Percentiles rank a stretch among this genome's conserved stretches.
These are phyloP conservation scores for Premnoplex brunnescens DNA, from an alignment of 2,797 vertebrate genomes.

Conservation along the genomic window DNA sequence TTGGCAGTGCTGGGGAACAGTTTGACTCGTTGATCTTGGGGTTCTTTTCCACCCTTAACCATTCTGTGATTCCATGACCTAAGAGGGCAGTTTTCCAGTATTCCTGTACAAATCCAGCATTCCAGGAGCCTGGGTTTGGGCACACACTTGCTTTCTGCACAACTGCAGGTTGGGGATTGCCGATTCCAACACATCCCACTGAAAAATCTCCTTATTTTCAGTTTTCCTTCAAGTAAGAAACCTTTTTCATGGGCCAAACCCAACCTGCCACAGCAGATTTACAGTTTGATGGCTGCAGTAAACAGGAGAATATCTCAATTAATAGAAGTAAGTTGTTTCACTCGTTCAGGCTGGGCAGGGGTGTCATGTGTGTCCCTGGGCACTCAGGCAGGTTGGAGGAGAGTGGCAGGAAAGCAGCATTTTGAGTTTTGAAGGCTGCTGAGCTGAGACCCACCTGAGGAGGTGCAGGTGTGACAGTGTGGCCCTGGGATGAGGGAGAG, in stretches of 20 bases:
- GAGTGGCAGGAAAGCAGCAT: not conserved
- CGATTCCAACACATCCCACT: rapidly evolving
- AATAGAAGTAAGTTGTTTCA: not conserved
- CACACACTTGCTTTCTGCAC: not conserved
- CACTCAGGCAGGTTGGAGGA: rapidly evolving
- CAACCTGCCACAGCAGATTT: not conserved
- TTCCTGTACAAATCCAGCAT: rapidly evolving
- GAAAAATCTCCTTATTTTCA: not conserved
- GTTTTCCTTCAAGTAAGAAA: not conserved
- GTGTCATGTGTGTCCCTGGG: rapidly evolving
- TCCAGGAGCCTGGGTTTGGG: no score
- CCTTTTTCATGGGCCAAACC: not conserved
- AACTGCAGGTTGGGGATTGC: not conserved
- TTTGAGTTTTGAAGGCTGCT: not conserved
- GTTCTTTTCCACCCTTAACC: not conserved
- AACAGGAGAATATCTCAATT: not conserved
- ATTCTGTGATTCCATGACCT: not conserved
- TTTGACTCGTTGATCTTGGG: not conserved
- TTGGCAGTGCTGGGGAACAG: not conserved
- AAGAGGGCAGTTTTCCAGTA: not conserved
- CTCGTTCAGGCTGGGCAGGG: rapidly evolving
- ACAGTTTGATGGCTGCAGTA: rapidly evolving
- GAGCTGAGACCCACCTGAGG: not conserved
- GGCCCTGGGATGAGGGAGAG: not conserved
- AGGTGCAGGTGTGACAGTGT: not conserved